phyloP scores from a whole-genome alignment of 2,113 vertebrate species.

The Bubo blakistoni region DNA sequence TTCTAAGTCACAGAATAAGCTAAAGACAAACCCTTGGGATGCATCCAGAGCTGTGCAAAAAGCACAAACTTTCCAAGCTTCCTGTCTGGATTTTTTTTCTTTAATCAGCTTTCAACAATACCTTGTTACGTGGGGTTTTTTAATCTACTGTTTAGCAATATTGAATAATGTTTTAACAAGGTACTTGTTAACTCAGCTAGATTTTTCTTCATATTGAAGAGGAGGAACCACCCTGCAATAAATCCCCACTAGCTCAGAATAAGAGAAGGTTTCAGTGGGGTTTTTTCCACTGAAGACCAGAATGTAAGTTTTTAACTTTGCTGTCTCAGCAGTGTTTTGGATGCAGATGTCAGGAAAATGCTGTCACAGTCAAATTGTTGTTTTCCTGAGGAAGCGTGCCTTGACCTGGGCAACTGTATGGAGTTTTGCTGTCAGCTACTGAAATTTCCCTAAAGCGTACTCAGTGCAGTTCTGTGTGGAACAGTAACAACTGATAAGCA shows the following conservation, averaged over 20 bases:
- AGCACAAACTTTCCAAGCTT: background rate
- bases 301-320: constrained; percentile 34
- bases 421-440: background rate
- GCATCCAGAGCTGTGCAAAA: background rate
- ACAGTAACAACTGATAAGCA: background rate
- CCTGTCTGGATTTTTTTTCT: background rate
- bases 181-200: background rate
- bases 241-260: background rate
- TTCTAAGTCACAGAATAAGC: background rate
- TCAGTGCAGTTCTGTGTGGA: background rate
- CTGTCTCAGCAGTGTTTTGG: constrained; percentile 32
- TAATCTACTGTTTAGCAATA: background rate
- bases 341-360: constrained; percentile 33
- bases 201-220: background rate
- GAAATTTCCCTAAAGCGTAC: background rate
- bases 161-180: background rate
- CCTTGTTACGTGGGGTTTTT: background rate
- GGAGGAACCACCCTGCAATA: background rate
- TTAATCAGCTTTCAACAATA: background rate
- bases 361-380: background rate
- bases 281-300: background rate
- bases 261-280: background rate
- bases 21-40: background rate
- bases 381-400: constrained; percentile 22
- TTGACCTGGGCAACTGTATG: background rate